Conservation (phyloP, 2,797 vertebrate species). For the Sparidentex hasta region DNA sequence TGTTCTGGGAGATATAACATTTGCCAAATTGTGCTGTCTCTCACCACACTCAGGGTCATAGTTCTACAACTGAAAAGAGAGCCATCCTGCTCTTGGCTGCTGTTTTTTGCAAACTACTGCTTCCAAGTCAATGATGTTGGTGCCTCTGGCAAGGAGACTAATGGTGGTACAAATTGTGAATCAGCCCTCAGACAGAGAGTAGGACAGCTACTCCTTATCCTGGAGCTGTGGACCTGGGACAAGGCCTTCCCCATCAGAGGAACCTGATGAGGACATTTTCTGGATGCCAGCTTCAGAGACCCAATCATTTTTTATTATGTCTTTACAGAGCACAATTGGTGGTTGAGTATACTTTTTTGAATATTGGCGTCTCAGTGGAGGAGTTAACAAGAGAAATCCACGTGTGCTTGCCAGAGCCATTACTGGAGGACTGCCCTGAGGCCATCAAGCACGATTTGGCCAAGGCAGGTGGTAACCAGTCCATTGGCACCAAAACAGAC, state of each 20-base stretch:
- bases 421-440: constrained; percentile 3
- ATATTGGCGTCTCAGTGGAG: neutral
- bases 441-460: neutral
- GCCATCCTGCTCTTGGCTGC: constrained; percentile 30
- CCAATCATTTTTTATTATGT: constrained; percentile 7
- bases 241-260: constrained; percentile 22
- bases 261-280: constrained; percentile 10
- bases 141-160: constrained; percentile 36
- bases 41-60: neutral
- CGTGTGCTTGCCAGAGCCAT: neutral
- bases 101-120: constrained; percentile 46
- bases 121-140: constrained; percentile 38
- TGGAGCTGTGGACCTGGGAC: constrained; percentile 6
- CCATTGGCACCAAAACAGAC: neutral
- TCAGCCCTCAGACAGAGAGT: constrained; percentile 26
- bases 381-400: neutral
- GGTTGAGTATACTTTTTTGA: constrained; percentile 7
- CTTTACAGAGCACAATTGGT: neutral
- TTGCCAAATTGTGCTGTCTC: constrained; percentile 4
- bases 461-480: neutral
- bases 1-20: constrained; percentile 17
- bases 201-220: constrained; percentile 2
- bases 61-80: constrained; percentile 27
- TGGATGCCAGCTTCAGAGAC: constrained; percentile 11
- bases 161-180: constrained; percentile 27